A percentile compares a stretch with the other conserved stretches of the same genome.
Conservation (phyloP, 2,113 vertebrate genomes). For the Campylomormyrus numenius region DNA sequence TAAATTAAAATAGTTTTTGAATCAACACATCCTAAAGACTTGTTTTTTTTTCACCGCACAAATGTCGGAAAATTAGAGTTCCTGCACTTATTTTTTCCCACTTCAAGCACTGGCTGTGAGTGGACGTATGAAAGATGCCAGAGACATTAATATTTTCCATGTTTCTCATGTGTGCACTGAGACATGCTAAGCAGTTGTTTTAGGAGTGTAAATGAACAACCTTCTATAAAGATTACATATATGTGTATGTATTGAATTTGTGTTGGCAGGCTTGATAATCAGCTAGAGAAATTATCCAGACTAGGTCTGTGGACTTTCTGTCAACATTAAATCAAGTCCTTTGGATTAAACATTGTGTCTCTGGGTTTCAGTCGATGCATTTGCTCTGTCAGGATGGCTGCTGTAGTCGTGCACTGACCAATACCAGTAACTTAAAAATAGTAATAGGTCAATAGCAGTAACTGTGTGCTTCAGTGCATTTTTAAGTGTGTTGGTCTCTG, state of each 20-base stretch:
- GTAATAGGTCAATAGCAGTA: not conserved
- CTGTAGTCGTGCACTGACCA: not conserved
- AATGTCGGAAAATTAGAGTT: too few species aligned
- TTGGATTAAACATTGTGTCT: not conserved
- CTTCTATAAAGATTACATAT: not conserved
- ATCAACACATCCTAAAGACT: too few species aligned
- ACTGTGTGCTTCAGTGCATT: not conserved
- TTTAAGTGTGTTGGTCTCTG: not conserved
- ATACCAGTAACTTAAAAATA: not conserved
- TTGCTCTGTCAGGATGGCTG: not conserved
- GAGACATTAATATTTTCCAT: not conserved
- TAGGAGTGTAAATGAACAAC: not conserved
- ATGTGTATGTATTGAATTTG: not conserved
- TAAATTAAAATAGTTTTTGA: too few species aligned
- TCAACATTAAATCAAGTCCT: not conserved
- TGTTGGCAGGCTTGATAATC: not conserved
- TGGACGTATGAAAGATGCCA: not conserved
- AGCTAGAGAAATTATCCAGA: not conserved
- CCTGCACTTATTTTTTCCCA: too few species aligned
- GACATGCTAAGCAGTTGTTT: not conserved
- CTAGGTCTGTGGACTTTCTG: not conserved
- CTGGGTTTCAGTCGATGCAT: not conserved
- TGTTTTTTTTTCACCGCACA: too few species aligned
- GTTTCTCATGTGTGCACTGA: not conserved
- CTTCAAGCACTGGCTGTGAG: not conserved